A percentile compares a stretch with the other conserved stretches of the same genome.
These are phyloP conservation scores for Cybosia mesomella DNA, from an alignment of 2,888 invertebrate genomes.

Conservation along the genomic window DNA sequence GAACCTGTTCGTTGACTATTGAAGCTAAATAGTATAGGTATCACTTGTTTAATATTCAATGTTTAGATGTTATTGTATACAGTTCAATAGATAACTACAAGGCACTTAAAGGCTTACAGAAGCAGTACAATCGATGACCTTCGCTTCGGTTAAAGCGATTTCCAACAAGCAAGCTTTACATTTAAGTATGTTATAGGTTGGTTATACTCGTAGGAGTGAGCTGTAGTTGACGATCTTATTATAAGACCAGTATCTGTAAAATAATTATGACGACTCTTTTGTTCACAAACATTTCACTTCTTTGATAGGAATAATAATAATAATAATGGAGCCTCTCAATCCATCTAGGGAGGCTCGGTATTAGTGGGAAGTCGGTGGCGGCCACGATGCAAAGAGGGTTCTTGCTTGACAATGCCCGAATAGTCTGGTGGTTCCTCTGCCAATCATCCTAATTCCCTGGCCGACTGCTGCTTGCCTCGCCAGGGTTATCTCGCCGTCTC, in stretches of 20 bases:
- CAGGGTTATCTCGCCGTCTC: no score
- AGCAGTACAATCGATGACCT: neutral
- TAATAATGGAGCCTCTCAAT: no score
- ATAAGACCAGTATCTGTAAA: neutral
- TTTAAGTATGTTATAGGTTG: slow-evolving; percentile 3
- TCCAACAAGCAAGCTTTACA: neutral
- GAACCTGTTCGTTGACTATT: neutral
- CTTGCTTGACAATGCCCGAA: no score
- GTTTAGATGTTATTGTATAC: neutral
- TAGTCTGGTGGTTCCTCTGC: no score
- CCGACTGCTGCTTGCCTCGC: no score
- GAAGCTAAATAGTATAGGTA: neutral
- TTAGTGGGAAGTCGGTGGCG: no score
- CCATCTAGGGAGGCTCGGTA: no score
- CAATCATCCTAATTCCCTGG: no score
- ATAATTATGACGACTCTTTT: neutral
- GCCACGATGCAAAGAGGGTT: no score
- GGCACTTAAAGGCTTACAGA: slow-evolving; percentile 1
- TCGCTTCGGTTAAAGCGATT: slow-evolving; percentile 4
- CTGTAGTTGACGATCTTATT: neutral
- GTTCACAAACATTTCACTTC: no score
- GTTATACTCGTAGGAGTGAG: no score
- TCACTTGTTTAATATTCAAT: neutral
- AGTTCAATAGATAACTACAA: slow-evolving; percentile 4
- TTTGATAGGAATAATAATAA: no score